A percentile compares a stretch with the other conserved stretches of the same genome.
Conservation (phyloP, 2,888 invertebrate species). For the Diachrysia chrysitis region DNA sequence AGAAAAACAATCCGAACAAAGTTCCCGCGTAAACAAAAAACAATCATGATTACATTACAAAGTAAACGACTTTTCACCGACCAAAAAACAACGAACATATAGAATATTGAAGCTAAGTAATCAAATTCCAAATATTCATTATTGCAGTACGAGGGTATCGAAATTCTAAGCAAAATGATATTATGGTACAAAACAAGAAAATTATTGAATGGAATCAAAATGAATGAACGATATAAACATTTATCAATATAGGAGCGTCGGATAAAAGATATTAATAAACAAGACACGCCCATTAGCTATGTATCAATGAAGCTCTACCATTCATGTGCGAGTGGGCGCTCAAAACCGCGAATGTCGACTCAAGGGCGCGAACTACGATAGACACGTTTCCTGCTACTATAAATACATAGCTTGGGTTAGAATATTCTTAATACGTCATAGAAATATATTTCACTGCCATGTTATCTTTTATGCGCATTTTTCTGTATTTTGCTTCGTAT, state of each 20-base stretch:
- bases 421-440: conserved; percentile 38
- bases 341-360: conserved; percentile 69
- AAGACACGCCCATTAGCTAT: conserved; percentile 72
- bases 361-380: conserved; percentile 75
- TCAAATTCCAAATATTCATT: conserved; percentile 23
- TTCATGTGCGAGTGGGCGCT: conserved; percentile 78
- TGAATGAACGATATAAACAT: conserved; percentile 40
- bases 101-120: conserved; percentile 24
- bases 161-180: conserved; percentile 18
- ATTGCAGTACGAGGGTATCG: conserved; percentile 14
- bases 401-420: conserved; percentile 47
- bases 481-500: conserved; percentile 29
- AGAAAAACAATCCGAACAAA: conserved; percentile 18
- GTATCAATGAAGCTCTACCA: conserved; percentile 78
- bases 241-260: conserved; percentile 42
- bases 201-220: conserved; percentile 31
- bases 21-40: conserved; percentile 39
- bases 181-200: conserved; percentile 40
- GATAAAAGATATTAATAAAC: conserved; percentile 60
- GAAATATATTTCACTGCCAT: conserved; percentile 22
- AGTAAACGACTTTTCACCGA: conserved; percentile 35
- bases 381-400: conserved; percentile 65
- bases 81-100: conserved; percentile 30
- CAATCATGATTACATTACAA: conserved; percentile 34
- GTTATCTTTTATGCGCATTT: conserved; percentile 44